Evolutionary conservation across 2,113 vertebrate species (phyloP).

Genomic region (Pterocles burchelli): DNA sequence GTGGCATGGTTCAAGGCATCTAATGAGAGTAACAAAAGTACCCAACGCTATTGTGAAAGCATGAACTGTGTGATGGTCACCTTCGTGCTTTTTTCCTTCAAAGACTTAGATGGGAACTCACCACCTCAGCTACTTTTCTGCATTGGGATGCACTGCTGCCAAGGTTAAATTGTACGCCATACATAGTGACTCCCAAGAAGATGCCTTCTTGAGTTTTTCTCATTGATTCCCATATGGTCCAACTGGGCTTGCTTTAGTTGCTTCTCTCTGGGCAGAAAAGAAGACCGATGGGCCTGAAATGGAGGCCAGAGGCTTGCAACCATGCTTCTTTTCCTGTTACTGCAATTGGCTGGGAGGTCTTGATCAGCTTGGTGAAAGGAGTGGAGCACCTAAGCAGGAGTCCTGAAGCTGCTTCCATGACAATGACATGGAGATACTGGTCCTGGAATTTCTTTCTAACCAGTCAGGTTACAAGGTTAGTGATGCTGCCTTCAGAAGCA

Average conservation of each 20-base stretch:
- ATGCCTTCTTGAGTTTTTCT: background rate
- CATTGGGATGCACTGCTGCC: background rate
- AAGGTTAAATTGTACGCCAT: background rate
- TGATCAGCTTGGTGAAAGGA: background rate
- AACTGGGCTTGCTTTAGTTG: background rate
- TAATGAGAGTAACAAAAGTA: background rate
- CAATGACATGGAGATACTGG: background rate
- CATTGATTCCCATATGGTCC: background rate
- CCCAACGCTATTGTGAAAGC: background rate
- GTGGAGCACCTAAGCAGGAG: background rate
- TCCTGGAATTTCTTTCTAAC: background rate
- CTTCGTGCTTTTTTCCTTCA: background rate
- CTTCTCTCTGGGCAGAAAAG: background rate
- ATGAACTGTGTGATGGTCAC: background rate
- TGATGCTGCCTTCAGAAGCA: background rate
- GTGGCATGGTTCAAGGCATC: background rate
- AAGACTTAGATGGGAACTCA: background rate
- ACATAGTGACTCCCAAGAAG: background rate
- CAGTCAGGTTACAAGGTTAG: background rate
- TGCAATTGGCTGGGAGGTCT: background rate
- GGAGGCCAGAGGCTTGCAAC: background rate
- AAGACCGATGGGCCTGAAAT: background rate
- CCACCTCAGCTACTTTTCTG: background rate
- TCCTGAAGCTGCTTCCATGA: background rate
- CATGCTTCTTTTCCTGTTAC: background rate